A percentile compares a stretch with the other conserved stretches of the same genome.
phyloP scores from a whole-genome alignment of 2,113 vertebrate species.

The Chascanopsetta lugubris region DNA sequence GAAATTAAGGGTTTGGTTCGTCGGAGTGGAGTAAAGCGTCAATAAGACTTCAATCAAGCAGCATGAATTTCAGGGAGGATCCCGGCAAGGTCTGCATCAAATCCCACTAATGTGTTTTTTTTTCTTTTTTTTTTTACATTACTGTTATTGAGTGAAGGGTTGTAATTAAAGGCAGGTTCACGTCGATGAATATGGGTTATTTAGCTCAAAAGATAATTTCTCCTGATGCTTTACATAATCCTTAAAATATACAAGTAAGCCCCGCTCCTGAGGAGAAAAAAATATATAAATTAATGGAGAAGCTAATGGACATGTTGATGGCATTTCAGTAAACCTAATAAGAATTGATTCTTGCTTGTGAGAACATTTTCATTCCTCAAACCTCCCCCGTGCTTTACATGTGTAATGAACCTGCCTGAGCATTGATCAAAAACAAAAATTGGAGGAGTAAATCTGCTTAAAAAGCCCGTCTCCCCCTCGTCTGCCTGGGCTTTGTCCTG shows the following conservation, averaged over 20 bases:
- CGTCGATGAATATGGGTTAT: slow-evolving; percentile 71
- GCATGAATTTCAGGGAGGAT: slow-evolving; percentile 45
- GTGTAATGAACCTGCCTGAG: slow-evolving; percentile 75
- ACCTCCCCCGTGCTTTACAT: slow-evolving; percentile 66
- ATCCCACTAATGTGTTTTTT: slow-evolving; percentile 51
- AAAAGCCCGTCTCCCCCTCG: slow-evolving; percentile 50
- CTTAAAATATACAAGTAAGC: slow-evolving; percentile 68
- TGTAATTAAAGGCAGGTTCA: slow-evolving; percentile 77
- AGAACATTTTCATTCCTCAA: slow-evolving; percentile 65
- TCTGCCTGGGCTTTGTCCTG: slow-evolving; percentile 69
- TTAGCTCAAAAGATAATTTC: slow-evolving; percentile 75
- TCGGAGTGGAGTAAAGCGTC: slow-evolving; percentile 52
- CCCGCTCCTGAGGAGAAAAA: slow-evolving; percentile 47
- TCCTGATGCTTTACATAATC: slow-evolving; percentile 76
- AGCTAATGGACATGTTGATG: slow-evolving; percentile 77
- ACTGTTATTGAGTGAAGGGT: slow-evolving; percentile 64
- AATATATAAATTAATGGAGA: slow-evolving; percentile 65
- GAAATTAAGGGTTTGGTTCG: slow-evolving; percentile 48
- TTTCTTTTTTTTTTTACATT: slow-evolving; percentile 37
- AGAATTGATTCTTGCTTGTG: slow-evolving; percentile 73
- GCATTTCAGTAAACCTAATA: slow-evolving; percentile 71
- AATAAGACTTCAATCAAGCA: slow-evolving; percentile 54
- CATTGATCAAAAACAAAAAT: slow-evolving; percentile 79
- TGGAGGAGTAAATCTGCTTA: slow-evolving; percentile 78
- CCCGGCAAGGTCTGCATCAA: slow-evolving; percentile 55